These are phyloP conservation scores for Cyphomyrmex costatus DNA, from an alignment of 1,140 invertebrate genomes.

Conservation along the genomic window DNA sequence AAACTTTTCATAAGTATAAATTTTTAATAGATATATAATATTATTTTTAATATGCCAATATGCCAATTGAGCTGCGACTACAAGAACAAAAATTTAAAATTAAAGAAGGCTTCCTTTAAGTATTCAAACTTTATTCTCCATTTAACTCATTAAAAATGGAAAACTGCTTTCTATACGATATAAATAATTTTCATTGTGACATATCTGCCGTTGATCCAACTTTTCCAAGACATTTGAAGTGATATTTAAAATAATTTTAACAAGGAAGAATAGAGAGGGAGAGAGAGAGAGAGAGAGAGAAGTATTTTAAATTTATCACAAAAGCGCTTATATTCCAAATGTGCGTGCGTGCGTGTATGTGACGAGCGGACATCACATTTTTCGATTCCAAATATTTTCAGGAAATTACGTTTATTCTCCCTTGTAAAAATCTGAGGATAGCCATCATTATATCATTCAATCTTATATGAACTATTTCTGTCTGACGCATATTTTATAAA, in stretches of 20 bases:
- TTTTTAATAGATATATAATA: no score
- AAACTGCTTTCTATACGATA: background rate
- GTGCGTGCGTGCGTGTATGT: no score
- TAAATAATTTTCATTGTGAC: background rate
- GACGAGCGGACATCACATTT: no score
- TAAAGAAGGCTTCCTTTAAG: background rate
- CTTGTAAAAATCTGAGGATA: background rate
- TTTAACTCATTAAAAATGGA: conserved; percentile 21
- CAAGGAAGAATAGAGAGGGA: no score
- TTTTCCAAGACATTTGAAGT: conserved; percentile 7
- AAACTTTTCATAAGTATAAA: no score
- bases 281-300: no score
- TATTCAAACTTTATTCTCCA: background rate
- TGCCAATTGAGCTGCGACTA: background rate
- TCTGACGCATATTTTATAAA: no score
- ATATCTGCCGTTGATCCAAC: background rate
- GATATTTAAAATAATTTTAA: background rate
- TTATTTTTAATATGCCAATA: background rate
- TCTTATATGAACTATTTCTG: background rate
- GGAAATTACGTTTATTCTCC: background rate
- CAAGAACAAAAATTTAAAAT: background rate
- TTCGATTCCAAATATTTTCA: background rate
- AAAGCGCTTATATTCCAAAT: background rate
- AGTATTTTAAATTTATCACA: background rate
- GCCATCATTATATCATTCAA: background rate